phyloP scores from a whole-genome alignment of 2,888 invertebrate genomes.

The Andrena hattorfiana region DNA sequence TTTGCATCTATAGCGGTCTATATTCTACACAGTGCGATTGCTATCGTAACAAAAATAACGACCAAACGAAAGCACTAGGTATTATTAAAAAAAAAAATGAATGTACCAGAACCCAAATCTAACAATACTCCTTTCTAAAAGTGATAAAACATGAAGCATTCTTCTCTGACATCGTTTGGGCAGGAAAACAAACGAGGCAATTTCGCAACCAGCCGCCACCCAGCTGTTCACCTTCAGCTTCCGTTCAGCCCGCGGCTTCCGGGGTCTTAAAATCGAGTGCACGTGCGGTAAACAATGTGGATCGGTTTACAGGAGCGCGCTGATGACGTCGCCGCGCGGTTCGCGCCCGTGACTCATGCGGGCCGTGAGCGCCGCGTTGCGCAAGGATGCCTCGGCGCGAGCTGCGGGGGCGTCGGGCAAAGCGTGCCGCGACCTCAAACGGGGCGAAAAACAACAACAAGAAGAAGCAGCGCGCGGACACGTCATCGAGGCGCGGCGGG shows the following conservation, averaged over 20 bases:
- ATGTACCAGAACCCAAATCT: too few relatives aligned
- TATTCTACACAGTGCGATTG: too few relatives aligned
- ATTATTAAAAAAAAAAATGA: too few relatives aligned
- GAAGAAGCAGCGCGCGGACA: constrained; percentile 49
- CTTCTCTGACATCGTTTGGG: too few relatives aligned
- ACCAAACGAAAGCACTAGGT: too few relatives aligned
- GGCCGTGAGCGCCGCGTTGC: constrained; percentile 63
- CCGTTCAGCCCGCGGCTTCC: not conserved
- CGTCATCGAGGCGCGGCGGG: constrained; percentile 68
- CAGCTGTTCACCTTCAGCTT: not conserved
- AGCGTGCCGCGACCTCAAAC: constrained; percentile 36
- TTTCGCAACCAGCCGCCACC: not conserved
- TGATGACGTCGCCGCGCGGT: constrained; percentile 49
- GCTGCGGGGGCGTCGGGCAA: constrained; percentile 64
- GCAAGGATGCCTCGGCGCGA: constrained; percentile 56
- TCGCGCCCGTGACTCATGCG: constrained; percentile 63
- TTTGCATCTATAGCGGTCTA: too few relatives aligned
- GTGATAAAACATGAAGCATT: too few relatives aligned
- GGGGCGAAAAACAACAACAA: constrained; percentile 53
- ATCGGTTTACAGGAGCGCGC: constrained; percentile 52
- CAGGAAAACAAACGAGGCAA: too few relatives aligned
- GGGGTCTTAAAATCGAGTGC: not conserved
- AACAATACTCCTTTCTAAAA: too few relatives aligned
- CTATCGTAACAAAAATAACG: too few relatives aligned
- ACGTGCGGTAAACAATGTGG: constrained; percentile 26